Base-by-base conservation (phyloP, 92 coral and sea anemone genomes). In the Epizoanthus stellaris region DNA sequence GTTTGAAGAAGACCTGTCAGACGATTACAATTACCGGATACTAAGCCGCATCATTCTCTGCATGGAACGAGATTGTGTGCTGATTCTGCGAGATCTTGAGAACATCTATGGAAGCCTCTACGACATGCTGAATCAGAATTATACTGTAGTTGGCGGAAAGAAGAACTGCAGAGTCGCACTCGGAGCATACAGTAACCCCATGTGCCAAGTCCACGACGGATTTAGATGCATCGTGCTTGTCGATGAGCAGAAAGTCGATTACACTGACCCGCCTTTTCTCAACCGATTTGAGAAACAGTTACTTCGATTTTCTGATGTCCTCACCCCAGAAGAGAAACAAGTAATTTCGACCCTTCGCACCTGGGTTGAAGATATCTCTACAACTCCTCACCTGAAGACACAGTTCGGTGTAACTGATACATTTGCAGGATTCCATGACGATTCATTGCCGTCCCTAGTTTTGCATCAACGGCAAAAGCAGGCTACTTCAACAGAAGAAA, bases 141-240 rank as follows among this genome's bases (percentile, higher is more conserved):
- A 96, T 84, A 89, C 95, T 1, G 96, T 96, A 6, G 98, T 96
- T 34, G 98, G 98, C 12, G 98, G 98, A 15, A 94, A 93, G 89
- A 94, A 92, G 70, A 96, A 94, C 72, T 96, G 99, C 86, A 91
- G 99, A 66, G 93, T 96, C 60, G 99, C 99, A 3, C 95, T 96
- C 7, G 99, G 99, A 15, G 95, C 99, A 14, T 96, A 88, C 83
- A 96, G 99, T 81, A 96, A 96, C 66, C 99, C 99, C 5, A 92
- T 96, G 96, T 96, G 99, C 75, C 99, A 96, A 73, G 99, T 96
- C 12, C 94, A 96, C 84, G 99, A 96, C 25, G 98, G 96, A 13
- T 96, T 96, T 76, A 94, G 99, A 25, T 96, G 99, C 69, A 91
- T 96, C 70, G 99, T 96, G 72, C 90, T 96, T 69, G 91, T 94